Evolutionary conservation across 2,888 invertebrate genomes (phyloP).

Genomic region (Sussaba pulchella): DNA sequence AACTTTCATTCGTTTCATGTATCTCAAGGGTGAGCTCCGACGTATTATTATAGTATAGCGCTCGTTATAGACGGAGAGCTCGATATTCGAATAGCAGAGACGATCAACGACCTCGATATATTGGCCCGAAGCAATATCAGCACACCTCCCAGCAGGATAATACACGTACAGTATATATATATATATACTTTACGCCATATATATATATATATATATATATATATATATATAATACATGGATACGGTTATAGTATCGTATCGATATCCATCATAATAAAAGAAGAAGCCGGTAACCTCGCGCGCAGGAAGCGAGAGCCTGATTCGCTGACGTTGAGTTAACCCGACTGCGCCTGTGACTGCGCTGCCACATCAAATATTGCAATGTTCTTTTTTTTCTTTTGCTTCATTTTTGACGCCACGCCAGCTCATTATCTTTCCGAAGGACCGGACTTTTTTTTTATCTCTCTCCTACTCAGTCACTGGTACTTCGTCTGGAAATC

Average conservation of each 20-base stretch:
- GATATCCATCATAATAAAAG: constrained; percentile 55
- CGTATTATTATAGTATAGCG: constrained; percentile 51
- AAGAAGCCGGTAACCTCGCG: constrained; percentile 45
- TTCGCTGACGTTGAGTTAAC: constrained; percentile 44
- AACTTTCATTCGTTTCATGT: constrained; percentile 52
- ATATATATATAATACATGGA: constrained; percentile 1
- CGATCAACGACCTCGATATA: constrained; percentile 63
- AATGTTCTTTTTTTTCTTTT: constrained; percentile 17
- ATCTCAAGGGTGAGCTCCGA: constrained; percentile 29
- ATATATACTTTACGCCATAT: constrained; percentile 13
- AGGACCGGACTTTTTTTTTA: constrained; percentile 15
- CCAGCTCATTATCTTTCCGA: constrained; percentile 28
- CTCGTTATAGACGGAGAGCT: constrained; percentile 54
- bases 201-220: constrained; percentile 1
- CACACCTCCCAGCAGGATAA: constrained; percentile 60
- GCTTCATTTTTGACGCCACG: background rate
- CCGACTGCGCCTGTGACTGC: constrained; percentile 36
- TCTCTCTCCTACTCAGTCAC: background rate
- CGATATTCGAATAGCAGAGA: constrained; percentile 61
- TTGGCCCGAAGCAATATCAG: constrained; percentile 57
- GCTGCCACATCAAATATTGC: constrained; percentile 44
- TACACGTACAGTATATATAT: constrained; percentile 21
- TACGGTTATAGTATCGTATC: constrained; percentile 43
- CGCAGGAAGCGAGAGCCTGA: constrained; percentile 21
- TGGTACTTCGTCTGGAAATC: background rate